These are phyloP conservation scores for Steinernema feltiae DNA, from an alignment of 1,140 invertebrate genomes.

Conservation along the genomic window DNA sequence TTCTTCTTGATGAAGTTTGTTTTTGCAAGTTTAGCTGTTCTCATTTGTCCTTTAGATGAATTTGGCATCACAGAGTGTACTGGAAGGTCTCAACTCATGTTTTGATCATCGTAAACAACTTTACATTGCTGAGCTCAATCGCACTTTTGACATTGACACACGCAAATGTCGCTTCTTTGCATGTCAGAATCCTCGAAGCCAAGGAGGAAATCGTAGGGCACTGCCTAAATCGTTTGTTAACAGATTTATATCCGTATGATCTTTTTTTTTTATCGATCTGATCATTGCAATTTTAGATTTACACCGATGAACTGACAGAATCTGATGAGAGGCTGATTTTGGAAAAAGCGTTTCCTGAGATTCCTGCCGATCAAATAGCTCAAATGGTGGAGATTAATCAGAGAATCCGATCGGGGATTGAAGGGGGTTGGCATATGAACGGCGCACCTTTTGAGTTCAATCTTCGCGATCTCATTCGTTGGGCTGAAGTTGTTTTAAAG, in stretches of 20 bases:
- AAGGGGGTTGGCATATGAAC: slow-evolving; percentile 66
- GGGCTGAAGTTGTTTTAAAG: slow-evolving; percentile 60
- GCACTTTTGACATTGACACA: slow-evolving; percentile 70
- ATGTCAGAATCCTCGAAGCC: slow-evolving; percentile 92
- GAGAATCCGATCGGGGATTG: slow-evolving; percentile 66
- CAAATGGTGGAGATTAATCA: slow-evolving; percentile 77
- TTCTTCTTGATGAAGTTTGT: slow-evolving; percentile 84
- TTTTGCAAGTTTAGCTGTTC: slow-evolving; percentile 15
- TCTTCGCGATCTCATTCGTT: slow-evolving; percentile 83
- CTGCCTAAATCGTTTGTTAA: slow-evolving; percentile 94
- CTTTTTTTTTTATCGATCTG: neutral
- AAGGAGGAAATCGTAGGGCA: slow-evolving; percentile 88
- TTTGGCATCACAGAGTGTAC: slow-evolving; percentile 90
- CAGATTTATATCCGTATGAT: slow-evolving; percentile 80
- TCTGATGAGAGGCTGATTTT: slow-evolving; percentile 17
- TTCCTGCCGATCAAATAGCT: slow-evolving; percentile 62
- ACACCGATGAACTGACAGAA: slow-evolving; percentile 66
- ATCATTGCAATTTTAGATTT: slow-evolving; percentile 64
- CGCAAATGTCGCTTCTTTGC: slow-evolving; percentile 78
- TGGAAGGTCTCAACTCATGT: slow-evolving; percentile 96
- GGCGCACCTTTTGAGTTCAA: slow-evolving; percentile 92
- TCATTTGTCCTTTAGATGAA: slow-evolving; percentile 67
- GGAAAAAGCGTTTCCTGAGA: slow-evolving; percentile 55
- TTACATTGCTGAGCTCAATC: slow-evolving; percentile 85
- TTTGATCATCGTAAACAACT: slow-evolving; percentile 94